Evolutionary conservation across 2,888 invertebrate species (phyloP).

Genomic region (Stratiomys singularior): DNA sequence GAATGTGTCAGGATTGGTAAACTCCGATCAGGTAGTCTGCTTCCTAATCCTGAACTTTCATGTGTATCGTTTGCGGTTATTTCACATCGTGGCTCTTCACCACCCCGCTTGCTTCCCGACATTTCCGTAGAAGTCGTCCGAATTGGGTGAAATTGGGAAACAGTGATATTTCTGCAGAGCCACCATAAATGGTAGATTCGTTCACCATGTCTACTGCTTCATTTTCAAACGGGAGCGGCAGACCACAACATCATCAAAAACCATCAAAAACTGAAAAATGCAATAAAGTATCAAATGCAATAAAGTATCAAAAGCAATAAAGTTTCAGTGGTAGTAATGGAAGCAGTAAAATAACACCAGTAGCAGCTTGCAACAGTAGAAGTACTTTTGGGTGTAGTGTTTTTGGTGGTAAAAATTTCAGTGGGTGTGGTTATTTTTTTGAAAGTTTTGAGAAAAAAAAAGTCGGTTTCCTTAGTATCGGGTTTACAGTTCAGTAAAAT

Average conservation of each 20-base stretch:
- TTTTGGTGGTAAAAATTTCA: too few relatives aligned
- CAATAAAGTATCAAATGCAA: too few relatives aligned
- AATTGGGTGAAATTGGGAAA: constrained; percentile 84
- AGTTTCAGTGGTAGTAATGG: too few relatives aligned
- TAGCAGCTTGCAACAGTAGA: too few relatives aligned
- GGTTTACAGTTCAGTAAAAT: too few relatives aligned
- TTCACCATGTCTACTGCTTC: constrained; percentile 88
- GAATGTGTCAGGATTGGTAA: constrained; percentile 62
- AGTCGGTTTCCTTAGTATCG: too few relatives aligned
- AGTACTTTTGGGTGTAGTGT: too few relatives aligned
- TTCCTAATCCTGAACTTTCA: constrained; percentile 77
- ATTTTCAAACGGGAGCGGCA: constrained; percentile 82
- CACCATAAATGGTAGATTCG: constrained; percentile 83
- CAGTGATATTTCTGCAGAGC: constrained; percentile 91
- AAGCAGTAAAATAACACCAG: too few relatives aligned
- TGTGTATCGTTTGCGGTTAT: constrained; percentile 75
- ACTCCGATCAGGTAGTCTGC: constrained; percentile 71
- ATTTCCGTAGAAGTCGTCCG: constrained; percentile 85
- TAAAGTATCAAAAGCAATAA: too few relatives aligned
- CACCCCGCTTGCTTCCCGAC: constrained; percentile 87
- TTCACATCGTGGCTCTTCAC: constrained; percentile 86
- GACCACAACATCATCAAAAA: too few relatives aligned
- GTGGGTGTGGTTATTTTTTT: too few relatives aligned
- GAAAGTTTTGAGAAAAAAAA: too few relatives aligned
- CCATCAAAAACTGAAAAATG: constrained; percentile 88